These are phyloP conservation scores for Trachurus trachurus DNA, from an alignment of 2,797 vertebrate genomes.

Conservation along the genomic window DNA sequence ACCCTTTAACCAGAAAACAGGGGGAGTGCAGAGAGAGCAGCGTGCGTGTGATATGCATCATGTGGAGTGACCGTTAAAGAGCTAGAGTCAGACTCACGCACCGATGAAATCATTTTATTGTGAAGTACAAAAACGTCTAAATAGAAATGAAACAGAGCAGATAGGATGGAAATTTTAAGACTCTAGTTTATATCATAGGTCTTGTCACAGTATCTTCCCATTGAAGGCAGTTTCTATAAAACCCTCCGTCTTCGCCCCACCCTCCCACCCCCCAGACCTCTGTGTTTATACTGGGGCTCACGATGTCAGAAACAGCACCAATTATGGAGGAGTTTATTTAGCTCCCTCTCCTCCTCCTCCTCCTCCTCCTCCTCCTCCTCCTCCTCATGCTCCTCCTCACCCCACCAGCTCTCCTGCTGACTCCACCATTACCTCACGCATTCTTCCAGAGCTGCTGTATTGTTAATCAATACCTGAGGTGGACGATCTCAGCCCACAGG, in stretches of 20 bases:
- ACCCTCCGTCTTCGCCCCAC: not conserved
- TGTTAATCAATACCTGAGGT: slow-evolving; percentile 55
- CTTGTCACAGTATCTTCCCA: slow-evolving; percentile 33
- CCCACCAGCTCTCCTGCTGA: slow-evolving; percentile 21
- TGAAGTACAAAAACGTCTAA: not conserved
- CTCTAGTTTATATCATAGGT: not conserved
- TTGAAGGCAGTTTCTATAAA: slow-evolving; percentile 46
- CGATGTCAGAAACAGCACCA: slow-evolving; percentile 59
- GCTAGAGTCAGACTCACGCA: not conserved
- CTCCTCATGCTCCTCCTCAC: not conserved
- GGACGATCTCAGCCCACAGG: not conserved
- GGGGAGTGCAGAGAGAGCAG: slow-evolving; percentile 9
- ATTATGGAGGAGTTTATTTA: slow-evolving; percentile 70
- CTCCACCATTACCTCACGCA: slow-evolving; percentile 54
- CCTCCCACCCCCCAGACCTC: not conserved
- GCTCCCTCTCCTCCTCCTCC: slow-evolving; percentile 12
- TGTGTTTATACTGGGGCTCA: slow-evolving; percentile 53
- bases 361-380: slow-evolving; percentile 10
- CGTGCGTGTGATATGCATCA: not conserved
- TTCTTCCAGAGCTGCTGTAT: slow-evolving; percentile 43
- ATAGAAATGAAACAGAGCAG: not conserved
- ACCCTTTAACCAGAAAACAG: slow-evolving; percentile 9
- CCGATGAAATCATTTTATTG: not conserved
- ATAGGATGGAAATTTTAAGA: not conserved
- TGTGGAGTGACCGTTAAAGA: not conserved